Base-by-base conservation (phyloP, 2,113 vertebrate genomes). In the Pionites leucogaster region DNA sequence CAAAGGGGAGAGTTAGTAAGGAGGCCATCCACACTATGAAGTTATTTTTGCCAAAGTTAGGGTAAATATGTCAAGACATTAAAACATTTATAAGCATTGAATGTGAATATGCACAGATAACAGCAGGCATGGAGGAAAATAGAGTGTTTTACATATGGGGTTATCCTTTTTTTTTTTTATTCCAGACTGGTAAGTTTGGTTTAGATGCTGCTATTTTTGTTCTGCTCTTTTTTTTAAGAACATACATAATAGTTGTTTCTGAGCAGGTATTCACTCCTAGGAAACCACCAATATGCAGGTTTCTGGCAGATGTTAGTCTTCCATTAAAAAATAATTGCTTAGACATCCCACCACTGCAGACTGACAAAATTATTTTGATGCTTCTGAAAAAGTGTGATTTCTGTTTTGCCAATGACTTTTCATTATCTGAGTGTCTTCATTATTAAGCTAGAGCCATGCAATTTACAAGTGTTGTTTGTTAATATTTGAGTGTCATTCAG, bases 391-490 rank as follows among this genome's bases (percentile, higher is more conserved):
- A 88, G 8, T 20, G 6, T 11, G 27, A n/a, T 84, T 93, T 90
- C 31, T 71, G 24, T 75, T 78, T 96, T 19, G 6, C 17, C 22
- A 62, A 22, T 53, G 46, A 53, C 78, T 90, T 94, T 93, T 92
- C 39, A 53, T 87, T n/a, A 89, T 84, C 37, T 91, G n/a, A 87
- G 12, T 3, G 39, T 78, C 47, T 86, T 80, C 33, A 17, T 90
- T 95, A 68, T 68, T 64, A 86, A 74, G 20, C 17, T 44, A 35
- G 22, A 93, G 39, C 35, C 53, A 65, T 5, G 9, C 75, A 92
- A 91, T 92, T 90, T 82, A 53, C 82, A 87, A 90, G 42, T 27
- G 53, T 41, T 94, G 15, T 69, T 75, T 83, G 65, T 92, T 96
- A 90, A 77, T 74, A 93, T 88, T 50, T 87, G 57, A 81, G 28